Evolutionary conservation across 2,113 vertebrate species (phyloP), one percentile per base, ranked within the genome.

Genomic region (Alexandromys fortis): DNA sequence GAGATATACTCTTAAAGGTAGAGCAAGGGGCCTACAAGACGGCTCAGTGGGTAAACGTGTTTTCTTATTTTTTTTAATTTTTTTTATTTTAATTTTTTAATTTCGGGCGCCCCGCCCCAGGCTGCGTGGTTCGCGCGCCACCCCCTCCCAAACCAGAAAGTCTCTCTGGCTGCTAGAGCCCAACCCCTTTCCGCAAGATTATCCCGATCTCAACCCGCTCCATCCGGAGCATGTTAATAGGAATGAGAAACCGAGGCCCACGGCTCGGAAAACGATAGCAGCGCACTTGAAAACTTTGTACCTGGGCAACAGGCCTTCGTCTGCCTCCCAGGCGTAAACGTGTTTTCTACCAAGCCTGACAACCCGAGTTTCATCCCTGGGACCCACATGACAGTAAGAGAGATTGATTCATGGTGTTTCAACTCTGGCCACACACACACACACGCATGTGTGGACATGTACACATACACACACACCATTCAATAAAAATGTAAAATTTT

Each of bases 231-330:
- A 7, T 70, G 77, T 83, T 33, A 63, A 87, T 4, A 49, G 91
- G 85, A 33, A 49, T 95, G 47, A 67, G 79, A 63, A 63, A 38
- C 82, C 0, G 45, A 55, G 81, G 75, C 90, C 4, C 35, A 0
- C 4, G 0, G 58, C 90, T 1, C 68, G 0, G 2, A 45, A 19
- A 21, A 72, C 45, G 47, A 38, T 9, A 4, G 89, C 95, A 21
- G 47, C 33, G 79, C 90, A 0, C 8, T 21, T 1, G 55, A 24
- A 96, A 98, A 98, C 96, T 98, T 97, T 81, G 90, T 75, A 92
- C 96, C 88, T 21, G 75, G 68, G 33, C 0, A 3, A 17, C 26
- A 47, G 89, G 21, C 28, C 33, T 45, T 38, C 86, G 7, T 38
- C 92, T 26, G 85, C 81, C 21, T 67, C 58, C 68, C 77, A 1